A percentile compares a stretch with the other conserved stretches of the same genome.
Conservation (phyloP, 2,888 invertebrate species). For the Orgyia antiqua region DNA sequence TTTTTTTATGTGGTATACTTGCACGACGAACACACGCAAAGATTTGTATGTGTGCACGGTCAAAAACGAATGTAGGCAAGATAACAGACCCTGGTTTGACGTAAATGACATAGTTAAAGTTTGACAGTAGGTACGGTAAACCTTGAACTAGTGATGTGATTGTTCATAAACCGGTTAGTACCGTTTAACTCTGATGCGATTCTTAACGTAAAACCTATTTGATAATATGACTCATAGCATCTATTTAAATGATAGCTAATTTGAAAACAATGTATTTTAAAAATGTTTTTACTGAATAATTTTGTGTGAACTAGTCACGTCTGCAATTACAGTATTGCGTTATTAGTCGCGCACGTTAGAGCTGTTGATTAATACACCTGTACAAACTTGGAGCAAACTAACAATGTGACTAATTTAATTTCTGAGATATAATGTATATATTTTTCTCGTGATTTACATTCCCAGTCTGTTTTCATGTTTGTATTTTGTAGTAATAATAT, state of each 20-base stretch:
- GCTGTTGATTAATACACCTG: constrained; percentile 39
- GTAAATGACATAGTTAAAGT: too few species aligned
- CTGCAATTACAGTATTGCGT: constrained; percentile 2
- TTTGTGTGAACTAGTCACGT: constrained; percentile 1
- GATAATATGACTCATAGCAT: constrained; percentile 2
- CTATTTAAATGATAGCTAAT: constrained; percentile 1
- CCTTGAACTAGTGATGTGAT: constrained; percentile 8
- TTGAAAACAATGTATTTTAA: constrained; percentile 5
- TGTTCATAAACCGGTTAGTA: constrained; percentile 3
- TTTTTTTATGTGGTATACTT: too few species aligned
- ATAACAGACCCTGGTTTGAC: too few species aligned
- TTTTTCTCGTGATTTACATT: constrained; percentile 12
- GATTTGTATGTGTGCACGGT: too few species aligned
- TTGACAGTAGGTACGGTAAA: too few species aligned
- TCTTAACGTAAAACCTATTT: constrained; percentile 1
- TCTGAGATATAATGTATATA: constrained; percentile 22
- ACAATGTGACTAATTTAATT: constrained; percentile 30
- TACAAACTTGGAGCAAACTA: constrained; percentile 38
- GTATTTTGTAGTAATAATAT: constrained; percentile 13
- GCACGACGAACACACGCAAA: too few species aligned
- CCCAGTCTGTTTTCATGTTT: constrained; percentile 5
- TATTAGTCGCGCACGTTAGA: constrained; percentile 13
- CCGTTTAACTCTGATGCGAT: constrained; percentile 4
- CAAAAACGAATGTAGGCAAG: too few species aligned
- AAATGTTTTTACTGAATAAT: not conserved